Evolutionary conservation across 2,888 invertebrate species (phyloP).

Genomic region (Lottia scabra): DNA sequence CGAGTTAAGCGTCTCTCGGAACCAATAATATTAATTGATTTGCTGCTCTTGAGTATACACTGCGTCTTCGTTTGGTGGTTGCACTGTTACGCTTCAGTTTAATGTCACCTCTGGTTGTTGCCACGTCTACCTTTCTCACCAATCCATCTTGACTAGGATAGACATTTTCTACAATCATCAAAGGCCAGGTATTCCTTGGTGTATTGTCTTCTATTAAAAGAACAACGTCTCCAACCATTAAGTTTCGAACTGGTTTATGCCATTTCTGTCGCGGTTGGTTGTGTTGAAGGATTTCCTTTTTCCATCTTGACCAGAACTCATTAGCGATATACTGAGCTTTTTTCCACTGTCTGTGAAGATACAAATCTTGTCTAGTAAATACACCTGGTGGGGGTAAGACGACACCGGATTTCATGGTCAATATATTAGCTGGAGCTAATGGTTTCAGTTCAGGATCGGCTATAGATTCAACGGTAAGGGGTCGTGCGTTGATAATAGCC

Average conservation of each 20-base stretch:
- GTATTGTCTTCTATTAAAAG: slow-evolving; percentile 34
- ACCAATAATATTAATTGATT: no score
- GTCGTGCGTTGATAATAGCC: slow-evolving; percentile 31
- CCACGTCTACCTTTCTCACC: slow-evolving; percentile 28
- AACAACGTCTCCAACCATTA: slow-evolving; percentile 37
- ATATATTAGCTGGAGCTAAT: slow-evolving; percentile 24
- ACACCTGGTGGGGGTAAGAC: slow-evolving; percentile 21
- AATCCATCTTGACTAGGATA: slow-evolving; percentile 22
- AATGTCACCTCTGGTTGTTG: not conserved
- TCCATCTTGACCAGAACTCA: no score
- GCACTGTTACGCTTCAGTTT: no score
- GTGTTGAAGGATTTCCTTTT: no score
- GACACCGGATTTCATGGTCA: slow-evolving; percentile 19
- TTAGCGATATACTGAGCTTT: no score
- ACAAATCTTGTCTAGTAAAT: slow-evolving; percentile 14
- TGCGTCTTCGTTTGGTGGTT: no score
- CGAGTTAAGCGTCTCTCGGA: no score
- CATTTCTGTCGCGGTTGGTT: no score
- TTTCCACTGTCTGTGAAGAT: no score
- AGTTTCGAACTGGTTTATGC: slow-evolving; percentile 22
- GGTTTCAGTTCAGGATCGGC: slow-evolving; percentile 13
- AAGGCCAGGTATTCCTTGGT: slow-evolving; percentile 30
- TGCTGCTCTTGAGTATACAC: no score
- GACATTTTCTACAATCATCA: slow-evolving; percentile 22
- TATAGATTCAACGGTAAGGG: slow-evolving; percentile 22